Evolutionary conservation across 1,140 invertebrate genomes (phyloP).

Genomic region (Saccostrea echinata): DNA sequence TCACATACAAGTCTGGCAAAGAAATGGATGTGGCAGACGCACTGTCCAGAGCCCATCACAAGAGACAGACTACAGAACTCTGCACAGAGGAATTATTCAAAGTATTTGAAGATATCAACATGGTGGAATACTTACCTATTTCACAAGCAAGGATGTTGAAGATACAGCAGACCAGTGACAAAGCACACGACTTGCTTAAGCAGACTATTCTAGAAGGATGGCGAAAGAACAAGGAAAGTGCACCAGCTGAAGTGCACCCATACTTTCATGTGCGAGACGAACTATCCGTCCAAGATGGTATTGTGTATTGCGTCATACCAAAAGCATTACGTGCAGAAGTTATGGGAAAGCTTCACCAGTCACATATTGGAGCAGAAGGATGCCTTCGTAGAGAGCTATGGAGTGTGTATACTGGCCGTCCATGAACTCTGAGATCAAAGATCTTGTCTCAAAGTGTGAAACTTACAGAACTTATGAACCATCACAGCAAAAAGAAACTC

Average conservation of each 20-base stretch:
- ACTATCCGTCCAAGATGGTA: too few species aligned
- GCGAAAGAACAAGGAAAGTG: too few species aligned
- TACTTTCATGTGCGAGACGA: too few species aligned
- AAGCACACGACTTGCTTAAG: background rate
- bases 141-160: slow-evolving; percentile 1
- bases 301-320: slow-evolving; percentile 38
- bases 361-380: slow-evolving; percentile 60
- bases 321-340: too few species aligned
- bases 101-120: too few species aligned
- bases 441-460: too few species aligned
- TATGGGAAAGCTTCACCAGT: slow-evolving; percentile 42
- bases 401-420: slow-evolving; percentile 54
- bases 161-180: background rate
- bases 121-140: slow-evolving; percentile 43
- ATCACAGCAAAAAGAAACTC: too few species aligned
- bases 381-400: slow-evolving; percentile 53
- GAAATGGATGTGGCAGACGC: slow-evolving; percentile 46
- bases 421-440: slow-evolving; percentile 56
- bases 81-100: too few species aligned
- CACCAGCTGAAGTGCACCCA: too few species aligned
- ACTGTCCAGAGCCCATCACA: slow-evolving; percentile 26
- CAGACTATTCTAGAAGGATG: too few species aligned
- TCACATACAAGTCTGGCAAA: slow-evolving; percentile 58
- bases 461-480: slow-evolving; percentile 51
- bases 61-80: slow-evolving; percentile 10